Evolutionary conservation across 1,140 invertebrate genomes (phyloP).

Genomic region (Rhynchophorus ferrugineus): DNA sequence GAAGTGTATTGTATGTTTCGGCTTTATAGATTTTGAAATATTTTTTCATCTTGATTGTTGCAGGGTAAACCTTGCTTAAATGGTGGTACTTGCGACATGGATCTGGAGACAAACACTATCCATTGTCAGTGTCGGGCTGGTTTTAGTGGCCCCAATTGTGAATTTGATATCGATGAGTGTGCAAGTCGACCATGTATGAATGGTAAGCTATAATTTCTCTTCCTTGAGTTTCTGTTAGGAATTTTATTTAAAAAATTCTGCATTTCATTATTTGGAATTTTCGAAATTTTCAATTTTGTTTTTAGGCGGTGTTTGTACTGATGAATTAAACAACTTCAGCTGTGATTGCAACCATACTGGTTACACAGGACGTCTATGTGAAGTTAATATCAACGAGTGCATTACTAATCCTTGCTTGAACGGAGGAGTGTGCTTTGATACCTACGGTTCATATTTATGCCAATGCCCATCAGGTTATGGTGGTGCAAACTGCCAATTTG

Average conservation of each 20-base stretch:
- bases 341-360: constrained; percentile 69
- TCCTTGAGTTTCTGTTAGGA: background rate
- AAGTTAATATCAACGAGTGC: constrained; percentile 83
- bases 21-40: too few relatives aligned
- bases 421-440: constrained; percentile 69
- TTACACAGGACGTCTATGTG: constrained; percentile 71
- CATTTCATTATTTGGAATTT: background rate
- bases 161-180: constrained; percentile 65
- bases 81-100: constrained; percentile 58
- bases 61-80: constrained; percentile 61
- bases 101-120: constrained; percentile 47
- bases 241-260: background rate
- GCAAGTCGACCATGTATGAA: constrained; percentile 69
- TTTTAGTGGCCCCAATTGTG: constrained; percentile 58
- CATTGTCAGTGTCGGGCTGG: constrained; percentile 54
- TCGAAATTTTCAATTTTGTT: background rate
- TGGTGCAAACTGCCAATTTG: constrained; percentile 67
- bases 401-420: constrained; percentile 63
- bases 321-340: constrained; percentile 68
- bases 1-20: constrained; percentile 50
- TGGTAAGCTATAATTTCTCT: too few relatives aligned
- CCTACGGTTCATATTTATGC: constrained; percentile 74
- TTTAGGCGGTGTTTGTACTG: constrained; percentile 63
- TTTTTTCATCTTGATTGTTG: too few relatives aligned
- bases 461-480: constrained; percentile 75